Evolutionary conservation across 2,888 invertebrate species (phyloP).

Genomic region (Apamea epomidion): DNA sequence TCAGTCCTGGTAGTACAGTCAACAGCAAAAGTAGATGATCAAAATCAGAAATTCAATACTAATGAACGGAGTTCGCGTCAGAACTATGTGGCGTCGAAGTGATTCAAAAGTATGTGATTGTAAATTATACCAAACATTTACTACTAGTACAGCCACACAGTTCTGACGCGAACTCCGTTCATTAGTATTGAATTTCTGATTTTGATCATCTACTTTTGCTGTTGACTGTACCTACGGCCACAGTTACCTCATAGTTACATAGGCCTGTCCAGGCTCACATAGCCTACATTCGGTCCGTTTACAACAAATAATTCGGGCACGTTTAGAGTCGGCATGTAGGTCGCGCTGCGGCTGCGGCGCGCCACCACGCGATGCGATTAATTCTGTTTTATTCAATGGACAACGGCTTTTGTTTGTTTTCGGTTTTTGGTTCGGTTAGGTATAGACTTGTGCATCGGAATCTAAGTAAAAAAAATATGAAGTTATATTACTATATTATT

Average conservation of each 20-base stretch:
- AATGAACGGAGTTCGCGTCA: too few species aligned
- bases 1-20: background rate
- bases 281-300: constrained; percentile 7
- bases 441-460: background rate
- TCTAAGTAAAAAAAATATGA: background rate
- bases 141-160: too few species aligned
- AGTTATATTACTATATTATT: background rate
- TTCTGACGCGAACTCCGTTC: too few species aligned
- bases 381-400: constrained; percentile 54
- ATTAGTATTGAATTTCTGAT: too few species aligned
- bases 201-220: too few species aligned
- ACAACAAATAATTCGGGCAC: constrained; percentile 42
- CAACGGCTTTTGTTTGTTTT: constrained; percentile 20
- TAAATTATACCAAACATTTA: too few species aligned
- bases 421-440: background rate
- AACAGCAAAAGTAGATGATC: too few species aligned
- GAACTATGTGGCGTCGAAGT: too few species aligned
- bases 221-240: background rate
- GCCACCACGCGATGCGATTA: constrained; percentile 27
- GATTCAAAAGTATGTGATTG: too few species aligned
- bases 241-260: background rate
- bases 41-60: too few species aligned
- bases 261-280: background rate
- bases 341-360: constrained; percentile 38
- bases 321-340: constrained; percentile 49